Conservation (phyloP, 2,888 invertebrate species). For the Thereva nobilitata region DNA sequence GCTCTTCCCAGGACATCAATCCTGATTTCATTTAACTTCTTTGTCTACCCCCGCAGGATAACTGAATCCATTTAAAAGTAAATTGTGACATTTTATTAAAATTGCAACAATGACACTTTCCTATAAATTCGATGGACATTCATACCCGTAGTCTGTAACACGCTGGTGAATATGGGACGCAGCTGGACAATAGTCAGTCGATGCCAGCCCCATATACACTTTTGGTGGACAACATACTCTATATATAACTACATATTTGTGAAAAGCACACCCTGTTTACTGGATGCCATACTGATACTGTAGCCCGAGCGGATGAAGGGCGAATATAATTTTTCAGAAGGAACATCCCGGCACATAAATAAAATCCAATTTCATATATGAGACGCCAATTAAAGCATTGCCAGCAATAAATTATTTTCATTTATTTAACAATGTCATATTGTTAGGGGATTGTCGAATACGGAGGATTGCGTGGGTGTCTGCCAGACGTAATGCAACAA, state of each 20-base stretch:
- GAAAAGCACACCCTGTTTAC: too few species aligned
- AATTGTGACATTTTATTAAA: constrained; percentile 47
- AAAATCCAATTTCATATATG: constrained; percentile 42
- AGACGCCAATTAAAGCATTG: constrained; percentile 41
- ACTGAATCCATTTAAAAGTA: constrained; percentile 43
- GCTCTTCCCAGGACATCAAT: constrained; percentile 30
- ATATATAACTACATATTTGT: too few species aligned
- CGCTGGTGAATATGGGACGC: constrained; percentile 15
- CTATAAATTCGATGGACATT: constrained; percentile 30
- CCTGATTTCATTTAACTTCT: constrained; percentile 5
- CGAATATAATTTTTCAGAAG: constrained; percentile 33
- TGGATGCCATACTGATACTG: background rate
- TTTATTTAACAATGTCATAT: constrained; percentile 42
- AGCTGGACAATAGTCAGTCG: constrained; percentile 33
- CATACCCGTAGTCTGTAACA: constrained; percentile 9
- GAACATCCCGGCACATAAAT: constrained; percentile 37
- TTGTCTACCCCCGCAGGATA: constrained; percentile 16
- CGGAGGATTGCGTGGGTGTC: background rate
- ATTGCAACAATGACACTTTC: constrained; percentile 45
- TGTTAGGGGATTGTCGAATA: background rate
- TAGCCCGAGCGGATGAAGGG: constrained; percentile 3
- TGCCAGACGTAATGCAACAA: background rate
- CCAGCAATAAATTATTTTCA: constrained; percentile 41
- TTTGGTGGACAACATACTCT: too few species aligned
- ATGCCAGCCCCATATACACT: too few species aligned